phyloP scores from a whole-genome alignment of 2,888 invertebrate genomes.

The Malacosoma neustria region DNA sequence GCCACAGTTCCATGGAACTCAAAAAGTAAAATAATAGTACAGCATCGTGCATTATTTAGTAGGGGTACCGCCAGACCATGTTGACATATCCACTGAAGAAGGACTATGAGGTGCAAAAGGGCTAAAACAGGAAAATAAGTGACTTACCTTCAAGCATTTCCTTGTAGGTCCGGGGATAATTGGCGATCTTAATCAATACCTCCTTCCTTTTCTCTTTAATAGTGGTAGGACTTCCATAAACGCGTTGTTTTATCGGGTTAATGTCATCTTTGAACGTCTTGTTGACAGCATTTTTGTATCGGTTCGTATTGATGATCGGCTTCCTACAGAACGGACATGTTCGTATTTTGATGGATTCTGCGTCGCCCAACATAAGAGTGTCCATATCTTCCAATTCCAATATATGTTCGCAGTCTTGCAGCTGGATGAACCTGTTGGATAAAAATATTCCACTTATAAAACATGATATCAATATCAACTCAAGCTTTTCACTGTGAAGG shows the following conservation, averaged over 20 bases:
- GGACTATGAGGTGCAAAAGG: too few relatives aligned
- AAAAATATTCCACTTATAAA: too few relatives aligned
- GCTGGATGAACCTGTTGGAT: conserved; percentile 66
- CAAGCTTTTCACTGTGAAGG: too few relatives aligned
- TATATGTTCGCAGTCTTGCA: conserved; percentile 70
- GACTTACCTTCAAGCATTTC: background rate
- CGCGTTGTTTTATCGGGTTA: conserved; percentile 47
- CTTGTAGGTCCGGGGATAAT: background rate
- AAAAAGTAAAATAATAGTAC: too few relatives aligned
- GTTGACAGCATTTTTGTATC: conserved; percentile 72
- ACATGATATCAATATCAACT: too few relatives aligned
- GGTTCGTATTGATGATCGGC: conserved; percentile 69
- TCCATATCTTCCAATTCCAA: conserved; percentile 63
- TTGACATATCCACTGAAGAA: too few relatives aligned
- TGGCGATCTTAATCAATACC: conserved; percentile 12
- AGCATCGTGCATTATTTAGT: too few relatives aligned
- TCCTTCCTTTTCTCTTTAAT: conserved; percentile 24
- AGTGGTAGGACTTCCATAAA: conserved; percentile 38
- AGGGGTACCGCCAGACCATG: too few relatives aligned
- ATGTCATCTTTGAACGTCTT: conserved; percentile 44
- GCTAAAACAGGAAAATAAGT: too few relatives aligned
- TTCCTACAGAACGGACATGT: conserved; percentile 76
- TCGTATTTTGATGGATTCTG: conserved; percentile 37
- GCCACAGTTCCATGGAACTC: too few relatives aligned
- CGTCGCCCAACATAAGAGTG: conserved; percentile 40